Percentiles rank a stretch among this genome's conserved stretches.
Evolutionary conservation across 1,140 invertebrate genomes (phyloP).

Genomic region (Drosophila elegans): DNA sequence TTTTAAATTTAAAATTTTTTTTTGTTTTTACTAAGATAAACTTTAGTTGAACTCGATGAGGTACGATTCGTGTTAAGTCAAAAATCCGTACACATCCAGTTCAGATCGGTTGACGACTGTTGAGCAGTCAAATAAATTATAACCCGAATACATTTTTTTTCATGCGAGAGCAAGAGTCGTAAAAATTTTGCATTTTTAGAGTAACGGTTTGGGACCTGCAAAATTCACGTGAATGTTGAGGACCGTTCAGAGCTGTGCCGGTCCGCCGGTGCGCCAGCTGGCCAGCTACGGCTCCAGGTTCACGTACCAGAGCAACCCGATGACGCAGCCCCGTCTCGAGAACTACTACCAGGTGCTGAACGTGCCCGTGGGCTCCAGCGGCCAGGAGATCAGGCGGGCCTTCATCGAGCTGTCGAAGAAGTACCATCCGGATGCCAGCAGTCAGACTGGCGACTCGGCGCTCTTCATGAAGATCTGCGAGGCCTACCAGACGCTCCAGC

Average conservation of each 20-base stretch:
- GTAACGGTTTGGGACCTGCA: constrained; percentile 11
- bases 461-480: constrained; percentile 58
- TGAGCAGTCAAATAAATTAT: constrained; percentile 15
- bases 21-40: neutral
- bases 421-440: constrained; percentile 60
- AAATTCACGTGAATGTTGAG: constrained; percentile 49
- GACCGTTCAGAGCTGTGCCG: constrained; percentile 6
- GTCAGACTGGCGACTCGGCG: constrained; percentile 19
- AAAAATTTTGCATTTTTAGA: constrained; percentile 14
- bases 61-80: neutral
- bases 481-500: constrained; percentile 53
- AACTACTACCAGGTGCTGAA: constrained; percentile 66
- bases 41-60: neutral
- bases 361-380: constrained; percentile 31
- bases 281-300: constrained; percentile 20
- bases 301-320: neutral
- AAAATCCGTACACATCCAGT: neutral
- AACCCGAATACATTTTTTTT: constrained; percentile 9
- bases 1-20: neutral
- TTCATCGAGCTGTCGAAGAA: constrained; percentile 62
- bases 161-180: constrained; percentile 6
- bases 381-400: constrained; percentile 54
- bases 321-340: constrained; percentile 2
- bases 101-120: constrained; percentile 16
- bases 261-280: constrained; percentile 21